These are phyloP conservation scores for Pachycephala philippinensis DNA, from an alignment of 2,113 vertebrate species.

Conservation along the genomic window DNA sequence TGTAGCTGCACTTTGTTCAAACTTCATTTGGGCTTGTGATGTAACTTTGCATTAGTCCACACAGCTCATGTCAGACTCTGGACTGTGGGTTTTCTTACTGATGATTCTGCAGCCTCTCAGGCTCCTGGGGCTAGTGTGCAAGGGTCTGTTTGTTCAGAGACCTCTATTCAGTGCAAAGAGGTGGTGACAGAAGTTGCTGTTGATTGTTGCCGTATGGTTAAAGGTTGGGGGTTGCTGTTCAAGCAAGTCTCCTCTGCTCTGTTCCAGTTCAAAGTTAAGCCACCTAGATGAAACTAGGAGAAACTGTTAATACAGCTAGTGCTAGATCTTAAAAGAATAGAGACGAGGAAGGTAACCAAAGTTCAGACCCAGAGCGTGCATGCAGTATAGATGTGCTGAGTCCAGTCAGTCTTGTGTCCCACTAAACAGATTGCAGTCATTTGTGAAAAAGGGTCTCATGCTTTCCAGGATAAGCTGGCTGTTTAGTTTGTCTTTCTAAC, in stretches of 20 bases:
- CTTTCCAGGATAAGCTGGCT: slow-evolving; percentile 36
- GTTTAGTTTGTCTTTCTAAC: neutral
- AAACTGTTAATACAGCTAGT: neutral
- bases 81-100: neutral
- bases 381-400: neutral
- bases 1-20: neutral
- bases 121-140: neutral
- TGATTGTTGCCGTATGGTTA: neutral
- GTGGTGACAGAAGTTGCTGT: neutral
- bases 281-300: neutral
- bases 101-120: neutral
- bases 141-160: neutral
- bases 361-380: neutral
- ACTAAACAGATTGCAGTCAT: neutral
- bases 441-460: neutral
- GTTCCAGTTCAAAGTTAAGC: neutral
- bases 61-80: neutral
- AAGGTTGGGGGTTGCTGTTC: neutral
- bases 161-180: neutral
- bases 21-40: neutral
- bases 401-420: neutral
- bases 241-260: neutral
- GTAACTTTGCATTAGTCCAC: neutral
- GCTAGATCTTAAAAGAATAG: neutral
- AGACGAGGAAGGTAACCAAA: neutral